Base-by-base conservation (phyloP, 1,140 invertebrate species). In the Polypedilum vanderplanki region DNA sequence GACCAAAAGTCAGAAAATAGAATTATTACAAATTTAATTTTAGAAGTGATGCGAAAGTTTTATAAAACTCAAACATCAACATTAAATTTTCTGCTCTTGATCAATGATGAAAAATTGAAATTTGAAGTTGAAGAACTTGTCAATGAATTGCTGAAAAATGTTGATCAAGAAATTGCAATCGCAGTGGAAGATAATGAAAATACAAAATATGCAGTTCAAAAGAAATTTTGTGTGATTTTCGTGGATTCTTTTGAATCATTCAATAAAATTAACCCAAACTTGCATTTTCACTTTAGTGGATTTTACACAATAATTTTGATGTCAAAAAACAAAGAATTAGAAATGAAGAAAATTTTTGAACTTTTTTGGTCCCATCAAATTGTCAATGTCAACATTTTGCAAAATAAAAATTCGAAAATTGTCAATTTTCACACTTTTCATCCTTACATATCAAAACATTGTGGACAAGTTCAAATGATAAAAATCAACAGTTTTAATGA, bases 371-470 rank as follows among this genome's bases (percentile, higher is more conserved):
- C 74, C 1, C 7, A 24, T 7, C 9, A 65, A 18, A 75, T 65
- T 33, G 33, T 57, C 1, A 75, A 75, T 64, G 74, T 22, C 22
- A n/a, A 18, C 12, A 15, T 75, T 75, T 33, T 75, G 15, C n/a
- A 8, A 0, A 17, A 20, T 9, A 18, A 15, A 24, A 57, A 75
- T 15, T 18, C 15, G 0, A 22, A 33, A 3, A 15, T 20, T 12
- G 12, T 46, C 2, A 15, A 22, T 7, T n/a, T 75, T 9, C 22
- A 65, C 18, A 75, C 74, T 1, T 65, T 65, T 33, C 64, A 24
- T 40, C 74, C 74, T 65, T 75, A 65, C 22, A 75, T 2, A 3
- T 3, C 15, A 24, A 3, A 17, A 8, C 22, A 75, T 67, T 75
- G 74, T 40, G 46, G 65, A n/a, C 12, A 7, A 22, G 46, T 75